phyloP scores from a whole-genome alignment of 2,113 vertebrate species.

The Pituophis catenifer region DNA sequence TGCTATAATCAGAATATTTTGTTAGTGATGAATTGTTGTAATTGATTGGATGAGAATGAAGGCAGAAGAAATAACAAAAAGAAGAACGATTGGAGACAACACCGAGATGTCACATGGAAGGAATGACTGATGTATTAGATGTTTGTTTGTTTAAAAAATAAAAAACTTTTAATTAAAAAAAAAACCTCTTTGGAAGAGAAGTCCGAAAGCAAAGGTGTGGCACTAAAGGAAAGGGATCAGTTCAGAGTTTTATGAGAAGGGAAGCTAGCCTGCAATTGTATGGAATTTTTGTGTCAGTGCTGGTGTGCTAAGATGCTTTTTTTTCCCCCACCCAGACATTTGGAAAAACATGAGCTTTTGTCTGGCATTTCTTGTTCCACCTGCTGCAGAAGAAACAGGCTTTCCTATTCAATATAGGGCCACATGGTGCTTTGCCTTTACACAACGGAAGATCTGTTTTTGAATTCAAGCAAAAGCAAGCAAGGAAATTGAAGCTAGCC shows the following conservation, averaged over 20 bases:
- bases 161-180: no score
- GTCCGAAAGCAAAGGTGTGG: accelerated
- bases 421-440: neutral
- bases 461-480: neutral
- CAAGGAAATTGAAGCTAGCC: neutral
- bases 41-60: no score
- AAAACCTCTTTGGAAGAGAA: neutral
- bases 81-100: no score
- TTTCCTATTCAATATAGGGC: neutral
- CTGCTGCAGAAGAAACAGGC: conserved; percentile 18
- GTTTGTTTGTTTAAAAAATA: no score
- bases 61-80: no score
- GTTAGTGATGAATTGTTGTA: no score
- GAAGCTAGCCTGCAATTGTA: neutral
- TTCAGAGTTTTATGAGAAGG: neutral
- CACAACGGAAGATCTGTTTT: conserved; percentile 31
- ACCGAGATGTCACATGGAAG: no score
- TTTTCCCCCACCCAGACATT: conserved; percentile 4
- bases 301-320: neutral
- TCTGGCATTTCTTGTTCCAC: conserved; percentile 34
- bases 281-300: neutral
- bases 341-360: neutral
- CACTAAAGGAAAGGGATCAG: neutral
- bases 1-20: no score
- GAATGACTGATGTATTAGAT: no score